phyloP scores from a whole-genome alignment of 2,113 vertebrate genomes.

The Mormyrus lacerda region DNA sequence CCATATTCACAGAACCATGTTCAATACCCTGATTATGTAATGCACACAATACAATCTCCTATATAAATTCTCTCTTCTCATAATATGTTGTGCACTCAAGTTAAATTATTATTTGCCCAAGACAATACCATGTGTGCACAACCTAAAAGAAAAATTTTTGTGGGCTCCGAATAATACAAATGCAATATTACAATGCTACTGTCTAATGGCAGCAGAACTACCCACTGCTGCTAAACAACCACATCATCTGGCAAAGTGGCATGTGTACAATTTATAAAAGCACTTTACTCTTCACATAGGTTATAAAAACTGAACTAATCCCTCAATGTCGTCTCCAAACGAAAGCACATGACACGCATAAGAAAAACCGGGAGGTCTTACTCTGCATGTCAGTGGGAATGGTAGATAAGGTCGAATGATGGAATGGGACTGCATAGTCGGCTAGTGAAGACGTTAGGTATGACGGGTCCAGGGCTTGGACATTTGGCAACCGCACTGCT shows the following conservation, averaged over 20 bases:
- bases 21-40: not conserved
- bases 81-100: not conserved
- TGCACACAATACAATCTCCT: not conserved
- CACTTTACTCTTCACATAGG: not conserved
- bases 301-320: not conserved
- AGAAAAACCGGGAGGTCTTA: constrained; percentile 47
- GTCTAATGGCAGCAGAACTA: not conserved
- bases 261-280: not conserved
- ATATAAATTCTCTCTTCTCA: not conserved
- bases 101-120: not conserved
- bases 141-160: not conserved
- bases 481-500: constrained; percentile 71
- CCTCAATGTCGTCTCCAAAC: not conserved
- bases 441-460: constrained; percentile 76
- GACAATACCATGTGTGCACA: not conserved
- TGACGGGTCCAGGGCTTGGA: constrained; percentile 71
- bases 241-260: not conserved
- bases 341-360: not conserved
- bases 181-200: not conserved
- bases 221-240: not conserved
- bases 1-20: not conserved
- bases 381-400: constrained; percentile 90
- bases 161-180: not conserved
- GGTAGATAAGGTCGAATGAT: constrained; percentile 74
- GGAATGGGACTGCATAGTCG: constrained; percentile 87